Base-by-base conservation (phyloP, 2,797 vertebrate species). In the Poeciliopsis paucimaculata region DNA sequence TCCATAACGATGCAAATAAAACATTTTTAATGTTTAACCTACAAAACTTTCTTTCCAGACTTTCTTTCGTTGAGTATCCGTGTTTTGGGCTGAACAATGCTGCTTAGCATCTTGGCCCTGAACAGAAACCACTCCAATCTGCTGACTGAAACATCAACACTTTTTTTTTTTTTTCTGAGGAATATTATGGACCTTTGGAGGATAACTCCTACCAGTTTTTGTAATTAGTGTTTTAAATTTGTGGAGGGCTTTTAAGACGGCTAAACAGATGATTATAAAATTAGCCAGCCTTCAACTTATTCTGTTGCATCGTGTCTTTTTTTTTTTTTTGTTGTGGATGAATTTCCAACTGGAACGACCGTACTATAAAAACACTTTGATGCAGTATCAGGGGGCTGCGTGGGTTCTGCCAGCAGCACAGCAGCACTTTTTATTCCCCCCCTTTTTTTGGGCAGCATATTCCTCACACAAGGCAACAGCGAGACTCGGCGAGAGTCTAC, bases 401-500 rank as follows among this genome's bases (percentile, higher is more conserved):
- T 73, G 46, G 45, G 20, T 49, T 53, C 34, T 73, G 31, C 20
- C 47, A 73, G 20, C 47, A 39, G 20, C 16, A 36, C 46, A 53
- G 51, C 51, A 26, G 51, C 51, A n/a, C n/a, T 53, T 23, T 23
- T 8, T 15, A 7, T 5, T 8, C 39, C 39, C 39, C 8, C 39
- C 39, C 39, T 53, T 55, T 28, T n/a, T 28, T 41, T 18, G 55
- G 8, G 55, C 28, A 31, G 41, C 41, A 23, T 31, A 46, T 46
- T 75, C 41, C 23, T 31, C 55, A 62, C 55, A 45, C 11, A 13
- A 60, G 77, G 18, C 39, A 77, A 73, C 57, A 68, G 26, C 81
- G 39, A 76, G 70, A 76, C 46, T 45, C 10, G 68, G 81, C 73
- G 47, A 74, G n/a, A 85, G 31, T 75, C 15, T 4, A 15, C 15